Base-by-base conservation (phyloP, 1,140 invertebrate genomes). In the Lucilia cuprina region DNA sequence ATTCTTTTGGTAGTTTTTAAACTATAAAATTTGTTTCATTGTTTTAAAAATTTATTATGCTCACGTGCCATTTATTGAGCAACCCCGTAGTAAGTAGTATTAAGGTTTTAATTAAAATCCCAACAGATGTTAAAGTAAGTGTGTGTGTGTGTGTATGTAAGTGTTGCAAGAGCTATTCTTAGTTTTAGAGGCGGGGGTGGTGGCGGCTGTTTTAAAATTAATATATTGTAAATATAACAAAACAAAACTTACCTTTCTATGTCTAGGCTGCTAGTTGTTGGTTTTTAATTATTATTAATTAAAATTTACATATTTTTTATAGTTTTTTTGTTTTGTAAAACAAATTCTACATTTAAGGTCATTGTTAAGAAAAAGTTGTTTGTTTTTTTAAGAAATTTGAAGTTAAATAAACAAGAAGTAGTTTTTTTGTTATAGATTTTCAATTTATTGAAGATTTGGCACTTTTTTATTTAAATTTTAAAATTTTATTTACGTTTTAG, bases 51-150 rank as follows among this genome's bases (percentile, higher is more conserved):
- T 60, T 60, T 60, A 60, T 60, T 60, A 60, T 14, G 14, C 55
- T 60, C 55, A 60, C 55, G 65, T 19, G 65, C 65, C 65, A 21
- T 21, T 70, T 70, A 70, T 70, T 7, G 65, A 21, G 5, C 65
- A 19, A 25, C n/a, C n/a, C 65, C 8, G 65, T 10, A 7, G n/a
- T 21, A 19, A 25, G 65, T 10, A 7, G n/a, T 21, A 19, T 70
- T 70, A 25, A 70, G 65, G 65, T 70, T 70, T 70, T 70, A 70
- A 70, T 70, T 70, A 70, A 70, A 70, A 70, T 70, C 65, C 12
- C 21, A 70, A 70, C 65, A 70, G 65, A 70, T 70, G 65, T 70
- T 70, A 21, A 70, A 70, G 8, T 70, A n/a, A 21, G 55, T 60
- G 7, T 60, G 55, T 60, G 55, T n/a, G 55, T 14, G 13, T 17